A percentile compares a stretch with the other conserved stretches of the same genome.
Evolutionary conservation across 2,113 vertebrate genomes (phyloP).

Genomic region (Lampris incognitus): DNA sequence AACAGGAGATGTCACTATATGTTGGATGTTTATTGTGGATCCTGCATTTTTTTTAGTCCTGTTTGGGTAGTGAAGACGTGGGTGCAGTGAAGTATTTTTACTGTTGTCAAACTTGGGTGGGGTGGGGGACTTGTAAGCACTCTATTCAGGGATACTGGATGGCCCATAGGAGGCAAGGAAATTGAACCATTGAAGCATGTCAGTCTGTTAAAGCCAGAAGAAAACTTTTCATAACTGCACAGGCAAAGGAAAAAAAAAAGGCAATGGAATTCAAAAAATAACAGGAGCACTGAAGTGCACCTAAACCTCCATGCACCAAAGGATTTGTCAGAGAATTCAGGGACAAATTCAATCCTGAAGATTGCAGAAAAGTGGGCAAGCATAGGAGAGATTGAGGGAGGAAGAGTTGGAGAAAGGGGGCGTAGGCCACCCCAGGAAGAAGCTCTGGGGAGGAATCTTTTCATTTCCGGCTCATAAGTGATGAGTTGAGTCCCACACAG

Average conservation of each 20-base stretch:
- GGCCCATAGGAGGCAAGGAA: constrained; percentile 33
- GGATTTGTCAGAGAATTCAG: constrained; percentile 49
- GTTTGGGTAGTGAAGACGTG: too few species aligned
- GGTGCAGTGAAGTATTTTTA: constrained; percentile 1
- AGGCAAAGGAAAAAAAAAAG: constrained; percentile 28
- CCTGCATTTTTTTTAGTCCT: too few species aligned
- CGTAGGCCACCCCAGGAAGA: constrained; percentile 50
- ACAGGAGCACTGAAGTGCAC: constrained; percentile 65
- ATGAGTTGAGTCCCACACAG: constrained; percentile 59
- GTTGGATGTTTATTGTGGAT: too few species aligned
- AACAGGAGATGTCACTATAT: too few species aligned
- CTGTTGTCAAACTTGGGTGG: neutral
- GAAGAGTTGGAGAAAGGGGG: constrained; percentile 48
- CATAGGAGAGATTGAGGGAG: constrained; percentile 36
- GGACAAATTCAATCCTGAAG: constrained; percentile 49
- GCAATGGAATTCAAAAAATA: constrained; percentile 69
- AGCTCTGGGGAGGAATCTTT: constrained; percentile 59
- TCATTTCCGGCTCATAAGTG: constrained; percentile 51
- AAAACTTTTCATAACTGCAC: constrained; percentile 34
- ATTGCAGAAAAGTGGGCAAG: constrained; percentile 42
- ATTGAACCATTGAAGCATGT: constrained; percentile 65
- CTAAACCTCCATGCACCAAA: constrained; percentile 56
- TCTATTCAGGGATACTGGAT: constrained; percentile 41
- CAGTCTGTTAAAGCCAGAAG: constrained; percentile 50
- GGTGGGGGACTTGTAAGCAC: neutral